Evolutionary conservation across 2,113 vertebrate species (phyloP).

Genomic region (Chamaea fasciata): DNA sequence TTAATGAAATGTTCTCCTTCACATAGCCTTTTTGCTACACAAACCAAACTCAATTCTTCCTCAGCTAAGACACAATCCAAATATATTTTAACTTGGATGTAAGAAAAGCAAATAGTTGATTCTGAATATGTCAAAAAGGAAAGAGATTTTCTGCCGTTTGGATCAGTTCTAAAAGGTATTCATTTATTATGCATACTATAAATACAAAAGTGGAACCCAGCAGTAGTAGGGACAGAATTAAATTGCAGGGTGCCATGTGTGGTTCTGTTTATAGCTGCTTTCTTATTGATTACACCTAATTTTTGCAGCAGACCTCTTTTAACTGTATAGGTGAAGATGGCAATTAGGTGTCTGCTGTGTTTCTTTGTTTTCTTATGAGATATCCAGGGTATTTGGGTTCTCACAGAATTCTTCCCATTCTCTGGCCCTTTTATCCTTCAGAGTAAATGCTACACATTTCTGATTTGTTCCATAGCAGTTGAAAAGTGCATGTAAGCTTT

Average conservation of each 20-base stretch:
- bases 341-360: conserved; percentile 39
- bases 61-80: not conserved
- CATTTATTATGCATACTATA: conserved; percentile 53
- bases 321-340: conserved; percentile 30
- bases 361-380: not conserved
- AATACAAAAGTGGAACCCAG: conserved; percentile 58
- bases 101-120: conserved; percentile 2
- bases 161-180: conserved; percentile 11
- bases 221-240: conserved; percentile 58
- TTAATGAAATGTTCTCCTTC: not conserved
- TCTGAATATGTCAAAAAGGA: conserved; percentile 26
- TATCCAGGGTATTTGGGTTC: not conserved
- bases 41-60: not conserved
- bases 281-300: conserved; percentile 68
- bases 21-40: not conserved
- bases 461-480: not conserved
- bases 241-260: conserved; percentile 58
- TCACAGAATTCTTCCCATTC: not conserved
- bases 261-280: conserved; percentile 57
- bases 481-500: not conserved
- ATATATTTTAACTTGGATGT: not conserved
- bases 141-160: not conserved
- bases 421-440: not conserved
- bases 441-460: not conserved
- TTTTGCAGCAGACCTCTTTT: conserved; percentile 57